Evolutionary conservation across 1,140 invertebrate species (phyloP).

Genomic region (Cydia strobilella): DNA sequence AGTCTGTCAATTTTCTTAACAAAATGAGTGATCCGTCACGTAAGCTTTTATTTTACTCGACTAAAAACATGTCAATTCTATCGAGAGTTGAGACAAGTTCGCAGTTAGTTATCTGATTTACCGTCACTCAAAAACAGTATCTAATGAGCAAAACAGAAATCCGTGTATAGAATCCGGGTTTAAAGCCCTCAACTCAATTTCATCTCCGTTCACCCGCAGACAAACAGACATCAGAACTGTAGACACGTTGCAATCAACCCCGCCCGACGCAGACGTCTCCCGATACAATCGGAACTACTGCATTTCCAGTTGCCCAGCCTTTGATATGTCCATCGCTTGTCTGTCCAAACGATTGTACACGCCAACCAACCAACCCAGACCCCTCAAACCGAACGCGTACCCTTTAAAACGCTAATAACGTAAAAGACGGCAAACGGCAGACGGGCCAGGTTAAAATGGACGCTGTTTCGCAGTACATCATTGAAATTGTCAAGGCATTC

Average conservation of each 20-base stretch:
- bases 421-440: slow-evolving; percentile 24
- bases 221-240: slow-evolving; percentile 64
- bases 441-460: slow-evolving; percentile 1
- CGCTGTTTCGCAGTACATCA: slow-evolving; percentile 43
- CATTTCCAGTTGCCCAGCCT: slow-evolving; percentile 71
- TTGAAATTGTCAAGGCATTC: slow-evolving; percentile 75
- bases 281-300: slow-evolving; percentile 77
- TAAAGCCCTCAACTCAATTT: slow-evolving; percentile 27
- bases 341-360: slow-evolving; percentile 71
- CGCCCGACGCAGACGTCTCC: slow-evolving; percentile 69
- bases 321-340: slow-evolving; percentile 79
- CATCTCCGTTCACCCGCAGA: slow-evolving; percentile 47
- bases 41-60: no score
- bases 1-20: no score
- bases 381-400: not conserved
- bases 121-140: not conserved
- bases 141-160: slow-evolving; percentile 19
- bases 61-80: no score
- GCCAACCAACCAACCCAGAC: slow-evolving; percentile 55
- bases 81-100: no score
- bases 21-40: no score
- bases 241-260: slow-evolving; percentile 75
- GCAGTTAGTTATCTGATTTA: not conserved
- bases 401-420: not conserved
- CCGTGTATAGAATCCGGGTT: not conserved